These are phyloP conservation scores for Lonchura striata DNA, from an alignment of 2,113 vertebrate genomes.

Conservation along the genomic window DNA sequence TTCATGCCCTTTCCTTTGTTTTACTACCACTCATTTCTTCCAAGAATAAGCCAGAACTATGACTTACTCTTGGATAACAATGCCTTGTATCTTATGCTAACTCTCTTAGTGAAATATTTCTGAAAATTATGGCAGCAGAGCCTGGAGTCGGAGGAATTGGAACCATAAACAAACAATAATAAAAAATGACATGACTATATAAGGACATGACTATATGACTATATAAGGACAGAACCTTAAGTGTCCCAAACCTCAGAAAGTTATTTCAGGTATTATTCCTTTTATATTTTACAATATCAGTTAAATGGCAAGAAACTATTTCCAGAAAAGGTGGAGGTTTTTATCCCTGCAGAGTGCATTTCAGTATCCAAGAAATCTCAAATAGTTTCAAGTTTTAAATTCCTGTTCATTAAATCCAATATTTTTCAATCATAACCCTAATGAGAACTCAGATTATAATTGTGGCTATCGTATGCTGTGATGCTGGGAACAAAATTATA, in stretches of 20 bases:
- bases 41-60: neutral
- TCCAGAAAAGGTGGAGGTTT: neutral
- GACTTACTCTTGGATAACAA: neutral
- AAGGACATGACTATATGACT: too few species aligned
- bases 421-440: neutral
- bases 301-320: slow-evolving; percentile 1
- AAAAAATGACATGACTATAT: neutral
- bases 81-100: neutral
- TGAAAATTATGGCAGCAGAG: neutral
- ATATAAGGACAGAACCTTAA: neutral
- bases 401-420: neutral
- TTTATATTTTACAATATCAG: neutral
- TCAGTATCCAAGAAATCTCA: neutral
- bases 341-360: neutral
- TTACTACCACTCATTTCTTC: neutral
- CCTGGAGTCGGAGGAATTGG: neutral
- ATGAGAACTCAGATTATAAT: neutral
- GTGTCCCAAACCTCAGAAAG: neutral
- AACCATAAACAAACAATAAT: neutral
- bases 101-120: neutral
- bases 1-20: neutral
- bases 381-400: neutral
- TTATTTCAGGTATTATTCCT: neutral
- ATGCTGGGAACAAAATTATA: neutral
- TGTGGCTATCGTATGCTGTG: neutral